These are phyloP conservation scores for Subacronicta megacephala DNA, from an alignment of 2,888 invertebrate species.

Conservation along the genomic window DNA sequence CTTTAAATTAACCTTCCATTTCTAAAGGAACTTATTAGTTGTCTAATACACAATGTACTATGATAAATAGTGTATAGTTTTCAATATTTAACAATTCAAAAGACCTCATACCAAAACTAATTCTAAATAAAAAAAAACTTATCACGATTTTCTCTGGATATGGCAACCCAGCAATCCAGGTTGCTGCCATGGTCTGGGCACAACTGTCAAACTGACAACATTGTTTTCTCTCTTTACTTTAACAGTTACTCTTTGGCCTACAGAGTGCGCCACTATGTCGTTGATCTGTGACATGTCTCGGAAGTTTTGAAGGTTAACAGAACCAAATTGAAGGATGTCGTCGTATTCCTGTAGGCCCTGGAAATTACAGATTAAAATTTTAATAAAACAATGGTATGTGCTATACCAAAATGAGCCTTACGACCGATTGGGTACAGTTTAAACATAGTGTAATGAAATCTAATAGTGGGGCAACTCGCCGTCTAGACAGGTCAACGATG, in stretches of 20 bases:
- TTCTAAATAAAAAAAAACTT: neutral
- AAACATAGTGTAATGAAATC: no score
- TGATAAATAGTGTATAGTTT: neutral
- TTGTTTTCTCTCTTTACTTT: slow-evolving; percentile 83
- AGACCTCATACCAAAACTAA: neutral
- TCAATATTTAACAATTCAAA: neutral
- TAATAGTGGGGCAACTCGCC: no score
- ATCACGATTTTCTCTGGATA: slow-evolving; percentile 64
- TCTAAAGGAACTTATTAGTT: no score
- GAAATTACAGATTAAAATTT: no score
- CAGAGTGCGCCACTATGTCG: slow-evolving; percentile 91
- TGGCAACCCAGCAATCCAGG: slow-evolving; percentile 92
- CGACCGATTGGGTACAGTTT: no score
- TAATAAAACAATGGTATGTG: no score
- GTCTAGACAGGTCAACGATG: no score
- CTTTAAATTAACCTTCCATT: no score
- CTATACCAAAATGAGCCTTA: no score
- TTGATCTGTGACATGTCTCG: slow-evolving; percentile 92
- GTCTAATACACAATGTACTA: no score
- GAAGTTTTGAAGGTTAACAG: slow-evolving; percentile 93
- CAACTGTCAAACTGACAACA: slow-evolving; percentile 89
- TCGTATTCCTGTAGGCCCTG: slow-evolving; percentile 93
- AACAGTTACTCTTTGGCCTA: slow-evolving; percentile 87
- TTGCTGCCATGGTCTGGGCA: slow-evolving; percentile 94
- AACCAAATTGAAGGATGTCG: slow-evolving; percentile 93